Base-by-base conservation (phyloP, 2,113 vertebrate species). In the Pollachius pollachius region DNA sequence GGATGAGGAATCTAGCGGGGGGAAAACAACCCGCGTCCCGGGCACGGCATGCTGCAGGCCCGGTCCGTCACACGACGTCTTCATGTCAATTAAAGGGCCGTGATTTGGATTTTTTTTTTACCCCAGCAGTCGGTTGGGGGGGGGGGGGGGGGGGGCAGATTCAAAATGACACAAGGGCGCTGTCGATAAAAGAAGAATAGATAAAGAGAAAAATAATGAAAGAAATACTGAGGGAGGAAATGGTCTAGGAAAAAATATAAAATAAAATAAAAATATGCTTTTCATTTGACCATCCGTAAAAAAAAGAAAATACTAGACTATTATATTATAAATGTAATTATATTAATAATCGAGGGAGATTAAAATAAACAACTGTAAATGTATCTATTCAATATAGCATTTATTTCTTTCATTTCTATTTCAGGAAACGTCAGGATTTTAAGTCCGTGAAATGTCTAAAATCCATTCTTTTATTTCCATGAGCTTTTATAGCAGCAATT, bases 401-500 rank as follows among this genome's bases (percentile, higher is more conserved):
- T 48, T 48, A 48, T 48, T 48, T 48, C 25, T 75, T 78, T 84
- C 81, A 80, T 83, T 86, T 80, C 34, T 52, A 75, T 48, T 57
- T 72, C 8, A 75, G 73, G 59, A 61, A 66, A 76, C 27, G 16
- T 72, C 57, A 72, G 75, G 74, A 78, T 75, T 72, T 73, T 77
- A 67, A 77, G 69, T 81, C 65, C 73, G 65, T 78, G 72, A 80
- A 54, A 68, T 72, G 68, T 65, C 74, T 70, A 16, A 57, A 57
- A 75, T 68, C 65, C 59, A 16, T 52, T 17, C 34, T 57, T 89
- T 89, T 80, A 85, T 87, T 86, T 57, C 82, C 79, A 82, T 82
- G 17, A 74, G 84, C 87, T 73, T 68, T 57, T 57, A 91, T 89
- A 84, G 85, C 87, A 86, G 88, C 85, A 90, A 91, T 92, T 90